Evolutionary conservation across 1,140 invertebrate genomes (phyloP), one percentile per base, ranked within the genome.

Genomic region (Heliconius eleuchia): DNA sequence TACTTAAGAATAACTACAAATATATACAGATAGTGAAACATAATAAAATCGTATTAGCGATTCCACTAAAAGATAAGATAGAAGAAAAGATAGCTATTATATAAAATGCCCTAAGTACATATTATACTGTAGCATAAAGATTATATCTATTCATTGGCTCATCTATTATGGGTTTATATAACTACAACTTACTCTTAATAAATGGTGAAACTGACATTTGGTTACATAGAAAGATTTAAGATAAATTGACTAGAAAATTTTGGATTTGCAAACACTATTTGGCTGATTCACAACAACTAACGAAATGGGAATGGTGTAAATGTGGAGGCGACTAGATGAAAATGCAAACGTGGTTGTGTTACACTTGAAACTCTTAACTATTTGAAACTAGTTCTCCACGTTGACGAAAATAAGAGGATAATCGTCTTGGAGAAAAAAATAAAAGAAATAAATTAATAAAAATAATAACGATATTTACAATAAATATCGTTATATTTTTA

Each of bases 161-260:
- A 83, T 52, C 86, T 82, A 87, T 84, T 83, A 88, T 88, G 60
- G 60, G 27, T 60, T 66, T n/a, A 66, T 30, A 27, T 23, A 66
- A 66, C 60, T 66, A 66, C 27, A 66, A 30, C 60, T 66, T 16
- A n/a, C 27, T 66, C 23, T 66, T 66, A 66, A 30, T 27, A 66
- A 71, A 83, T 84, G 85, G 86, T 87, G 87, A 87, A 77, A 78
- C 66, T 78, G 80, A 73, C 60, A 80, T 92, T 91, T 93, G 83
- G 83, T 89, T 84, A 89, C 86, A 87, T 87, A 91, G 88, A 78
- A 86, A 84, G 87, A 83, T 82, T 84, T 89, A 88, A 87, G 81
- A 83, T 78, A 88, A 79, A 88, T 90, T 94, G 92, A 94, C 92
- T 94, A 94, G 92, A 94, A 85, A 94, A 92, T 87, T 93, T 94